A percentile compares a stretch with the other conserved stretches of the same genome.
Evolutionary conservation across 2,113 vertebrate genomes (phyloP).

Genomic region (Thymallus thymallus): DNA sequence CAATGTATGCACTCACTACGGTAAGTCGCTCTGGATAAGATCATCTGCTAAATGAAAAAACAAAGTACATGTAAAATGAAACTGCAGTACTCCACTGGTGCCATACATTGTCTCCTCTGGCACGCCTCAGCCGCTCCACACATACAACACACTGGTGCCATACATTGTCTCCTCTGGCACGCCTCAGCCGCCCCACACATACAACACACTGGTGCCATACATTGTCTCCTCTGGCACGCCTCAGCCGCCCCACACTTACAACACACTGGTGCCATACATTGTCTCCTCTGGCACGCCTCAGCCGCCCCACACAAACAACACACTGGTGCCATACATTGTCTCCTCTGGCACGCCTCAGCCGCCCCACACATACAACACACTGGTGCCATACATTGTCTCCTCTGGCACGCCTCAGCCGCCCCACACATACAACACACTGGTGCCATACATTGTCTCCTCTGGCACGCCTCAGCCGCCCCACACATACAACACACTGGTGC

Average conservation of each 20-base stretch:
- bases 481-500: neutral
- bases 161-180: neutral
- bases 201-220: neutral
- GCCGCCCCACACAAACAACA: neutral
- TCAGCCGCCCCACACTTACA: neutral
- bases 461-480: neutral
- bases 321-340: neutral
- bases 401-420: neutral
- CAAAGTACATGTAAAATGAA: no score
- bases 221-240: no score
- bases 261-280: neutral
- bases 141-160: no score
- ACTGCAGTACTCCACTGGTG: no score
- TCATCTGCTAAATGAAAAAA: no score
- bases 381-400: neutral
- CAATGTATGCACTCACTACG: no score
- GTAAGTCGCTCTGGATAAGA: no score
- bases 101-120: no score
- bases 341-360: neutral
- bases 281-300: neutral
- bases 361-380: neutral
- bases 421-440: neutral
- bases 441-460: neutral
- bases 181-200: neutral
- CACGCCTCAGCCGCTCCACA: neutral